These are phyloP conservation scores for Syrista parreyssii DNA, from an alignment of 2,888 invertebrate genomes.

Conservation along the genomic window DNA sequence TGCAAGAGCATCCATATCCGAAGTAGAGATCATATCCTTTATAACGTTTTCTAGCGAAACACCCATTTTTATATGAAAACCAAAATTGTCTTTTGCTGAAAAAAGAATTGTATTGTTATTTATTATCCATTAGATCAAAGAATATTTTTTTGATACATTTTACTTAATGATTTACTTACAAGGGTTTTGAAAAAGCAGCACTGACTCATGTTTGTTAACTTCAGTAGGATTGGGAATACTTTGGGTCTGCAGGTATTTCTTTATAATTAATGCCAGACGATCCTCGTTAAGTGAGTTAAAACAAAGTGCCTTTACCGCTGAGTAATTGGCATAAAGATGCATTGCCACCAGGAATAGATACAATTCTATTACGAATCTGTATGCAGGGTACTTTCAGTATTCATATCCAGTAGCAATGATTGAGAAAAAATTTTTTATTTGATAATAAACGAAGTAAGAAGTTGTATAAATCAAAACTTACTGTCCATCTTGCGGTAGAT, in stretches of 20 bases:
- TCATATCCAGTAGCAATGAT: not conserved
- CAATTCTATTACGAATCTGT: constrained; percentile 78
- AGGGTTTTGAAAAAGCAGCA: constrained; percentile 71
- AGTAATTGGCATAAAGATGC: constrained; percentile 89
- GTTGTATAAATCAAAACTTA: constrained; percentile 45
- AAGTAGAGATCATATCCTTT: constrained; percentile 37
- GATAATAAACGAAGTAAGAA: not conserved
- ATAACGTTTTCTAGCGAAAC: constrained; percentile 67
- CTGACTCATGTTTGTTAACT: constrained; percentile 80
- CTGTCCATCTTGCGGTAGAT: constrained; percentile 69
- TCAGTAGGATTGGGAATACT: constrained; percentile 73
- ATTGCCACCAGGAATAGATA: constrained; percentile 80
- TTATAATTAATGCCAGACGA: constrained; percentile 78
- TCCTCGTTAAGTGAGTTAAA: constrained; percentile 85
- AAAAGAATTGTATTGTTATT: constrained; percentile 38
- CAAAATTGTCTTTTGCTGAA: constrained; percentile 72
- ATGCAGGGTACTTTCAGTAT: not conserved
- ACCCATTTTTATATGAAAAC: constrained; percentile 74
- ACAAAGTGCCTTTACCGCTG: constrained; percentile 84
- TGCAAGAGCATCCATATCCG: constrained; percentile 67
- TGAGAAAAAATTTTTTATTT: not conserved
- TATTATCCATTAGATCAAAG: constrained; percentile 2
- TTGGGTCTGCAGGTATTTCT: constrained; percentile 74
- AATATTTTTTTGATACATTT: constrained; percentile 8
- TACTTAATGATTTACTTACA: constrained; percentile 25